These are phyloP conservation scores for Lepus townsendii DNA, from an alignment of 2,797 vertebrate species.

Conservation along the genomic window DNA sequence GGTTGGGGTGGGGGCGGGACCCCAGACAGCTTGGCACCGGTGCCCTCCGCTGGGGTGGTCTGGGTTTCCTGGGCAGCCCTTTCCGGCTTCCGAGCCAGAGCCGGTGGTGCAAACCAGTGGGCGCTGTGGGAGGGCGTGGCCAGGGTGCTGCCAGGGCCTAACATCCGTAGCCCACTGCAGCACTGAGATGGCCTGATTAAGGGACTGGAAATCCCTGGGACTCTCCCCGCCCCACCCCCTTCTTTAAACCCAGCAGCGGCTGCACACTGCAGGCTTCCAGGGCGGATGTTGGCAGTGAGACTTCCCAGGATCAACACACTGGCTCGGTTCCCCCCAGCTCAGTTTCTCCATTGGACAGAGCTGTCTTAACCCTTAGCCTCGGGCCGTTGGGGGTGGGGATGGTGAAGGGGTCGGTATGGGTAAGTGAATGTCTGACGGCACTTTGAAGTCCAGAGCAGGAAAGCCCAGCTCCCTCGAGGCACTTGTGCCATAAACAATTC, in stretches of 20 bases:
- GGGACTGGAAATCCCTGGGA: no score
- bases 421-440: not conserved
- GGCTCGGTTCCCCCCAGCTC: not conserved
- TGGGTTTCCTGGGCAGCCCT: slow-evolving; percentile 74
- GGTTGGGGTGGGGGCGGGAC: slow-evolving; percentile 29
- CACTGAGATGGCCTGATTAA: no score
- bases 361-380: not conserved
- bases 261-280: not conserved
- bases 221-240: no score
- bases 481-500: slow-evolving; percentile 26
- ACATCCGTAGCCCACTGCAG: no score
- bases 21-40: slow-evolving; percentile 84
- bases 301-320: not conserved
- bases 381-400: not conserved
- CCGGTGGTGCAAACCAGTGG: not conserved
- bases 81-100: not conserved
- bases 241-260: not conserved
- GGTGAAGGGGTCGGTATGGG: slow-evolving; percentile 21
- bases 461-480: slow-evolving; percentile 25
- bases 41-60: slow-evolving; percentile 70
- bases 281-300: not conserved
- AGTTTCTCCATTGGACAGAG: slow-evolving; percentile 20
- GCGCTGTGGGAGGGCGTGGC: not conserved
- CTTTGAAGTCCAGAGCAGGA: slow-evolving; percentile 63
- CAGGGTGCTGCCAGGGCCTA: not conserved